Conservation (phyloP, 2,797 vertebrate genomes). For the Falco cherrug region DNA sequence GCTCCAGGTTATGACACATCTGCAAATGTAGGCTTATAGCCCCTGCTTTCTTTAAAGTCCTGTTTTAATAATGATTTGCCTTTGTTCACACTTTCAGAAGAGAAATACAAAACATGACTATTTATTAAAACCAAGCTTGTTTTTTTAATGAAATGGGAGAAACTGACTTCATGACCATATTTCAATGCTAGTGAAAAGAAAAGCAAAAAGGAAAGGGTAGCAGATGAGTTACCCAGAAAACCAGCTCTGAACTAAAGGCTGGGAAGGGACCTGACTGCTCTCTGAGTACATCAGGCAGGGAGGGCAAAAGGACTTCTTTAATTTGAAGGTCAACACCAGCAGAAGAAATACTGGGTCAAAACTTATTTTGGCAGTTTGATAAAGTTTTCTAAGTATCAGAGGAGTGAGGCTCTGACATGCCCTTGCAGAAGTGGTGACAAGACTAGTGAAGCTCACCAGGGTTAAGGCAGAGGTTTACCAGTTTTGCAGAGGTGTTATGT, state of each 20-base stretch:
- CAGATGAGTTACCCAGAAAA: neutral
- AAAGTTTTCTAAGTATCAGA: neutral
- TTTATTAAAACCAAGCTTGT: neutral
- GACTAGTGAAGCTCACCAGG: neutral
- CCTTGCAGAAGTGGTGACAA: fast-evolving
- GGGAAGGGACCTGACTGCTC: neutral
- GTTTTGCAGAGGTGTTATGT: neutral
- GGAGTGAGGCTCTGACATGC: neutral
- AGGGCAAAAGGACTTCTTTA: neutral
- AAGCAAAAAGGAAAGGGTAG: neutral
- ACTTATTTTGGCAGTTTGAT: neutral
- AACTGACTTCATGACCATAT: neutral
- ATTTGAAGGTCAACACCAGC: neutral
- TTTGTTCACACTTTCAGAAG: neutral
- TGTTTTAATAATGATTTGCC: neutral
- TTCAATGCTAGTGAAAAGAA: neutral
- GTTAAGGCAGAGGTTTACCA: neutral
- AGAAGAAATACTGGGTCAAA: neutral
- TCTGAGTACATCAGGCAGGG: no score
- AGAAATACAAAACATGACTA: neutral
- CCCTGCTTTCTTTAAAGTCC: neutral
- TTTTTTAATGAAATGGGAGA: neutral
- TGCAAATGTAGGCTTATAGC: neutral
- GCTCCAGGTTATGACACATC: neutral
- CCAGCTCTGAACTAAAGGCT: neutral